Base-by-base conservation (phyloP, 1,140 invertebrate genomes). In the Nasonia longicornis region DNA sequence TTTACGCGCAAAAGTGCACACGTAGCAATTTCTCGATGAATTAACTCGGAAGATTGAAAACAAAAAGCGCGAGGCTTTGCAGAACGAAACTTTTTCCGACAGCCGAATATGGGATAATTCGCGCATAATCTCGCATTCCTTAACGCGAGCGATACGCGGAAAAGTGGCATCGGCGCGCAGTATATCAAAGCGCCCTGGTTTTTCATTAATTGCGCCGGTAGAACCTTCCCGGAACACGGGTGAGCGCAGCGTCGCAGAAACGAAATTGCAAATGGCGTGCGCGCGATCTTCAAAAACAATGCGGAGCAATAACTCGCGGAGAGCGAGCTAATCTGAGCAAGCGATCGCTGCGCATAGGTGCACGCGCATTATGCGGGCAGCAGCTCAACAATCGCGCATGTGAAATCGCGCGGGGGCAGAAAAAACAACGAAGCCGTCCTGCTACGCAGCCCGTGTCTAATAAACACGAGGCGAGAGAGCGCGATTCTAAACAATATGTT, bases 401-500 rank as follows among this genome's bases (percentile, higher is more conserved):
- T 58, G 26, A 78, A 78, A 78, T 71, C 38, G 26, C 42, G 26
- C 10, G 22, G 64, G 16, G n/a, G 31, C 3, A 42, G 75, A 20
- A 42, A 72, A 72, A 79, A 71, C 71, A n/a, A 14, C n/a, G 58
- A 63, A 35, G 26, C n/a, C 2, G 35, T 77, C 66, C 66, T 77
- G 64, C 76, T 70, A 45, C 64, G 22, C 76, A 22, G 64, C 26
- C 76, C 76, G 64, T 77, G 64, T 70, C 76, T 77, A 77, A 77
- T 22, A 77, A 77, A 77, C 16, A 20, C 31, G 4, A 14, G 8
- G 48, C 12, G 74, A 14, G 29, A 16, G 12, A 14, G 20, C 52
- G 74, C 58, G 58, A 76, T 66, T 67, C 81, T 79, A 64, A 77
- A 77, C 76, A 77, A 77, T 77, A 52, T 77, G 12, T 67, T 45